A percentile compares a stretch with the other conserved stretches of the same genome.
These are phyloP conservation scores for Sphenopsis melanotis DNA, from an alignment of 2,797 vertebrate genomes.

Conservation along the genomic window DNA sequence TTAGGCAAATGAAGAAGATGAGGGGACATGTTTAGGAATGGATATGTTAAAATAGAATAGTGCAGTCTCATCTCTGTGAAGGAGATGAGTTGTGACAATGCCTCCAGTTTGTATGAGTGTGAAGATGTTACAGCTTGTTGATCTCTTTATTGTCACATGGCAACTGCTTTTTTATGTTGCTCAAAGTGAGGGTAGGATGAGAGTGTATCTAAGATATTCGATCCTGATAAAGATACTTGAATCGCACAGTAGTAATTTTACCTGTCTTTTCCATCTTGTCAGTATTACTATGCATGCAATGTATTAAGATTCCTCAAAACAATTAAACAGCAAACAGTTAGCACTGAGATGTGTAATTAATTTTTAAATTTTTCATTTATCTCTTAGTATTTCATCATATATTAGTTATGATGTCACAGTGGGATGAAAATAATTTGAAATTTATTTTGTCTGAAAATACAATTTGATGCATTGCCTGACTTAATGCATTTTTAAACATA, in stretches of 20 bases:
- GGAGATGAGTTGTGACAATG: neutral
- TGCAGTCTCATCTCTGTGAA: neutral
- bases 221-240: neutral
- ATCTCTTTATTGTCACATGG: slow-evolving; percentile 80
- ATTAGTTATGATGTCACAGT: neutral
- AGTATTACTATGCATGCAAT: neutral
- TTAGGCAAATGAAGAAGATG: neutral
- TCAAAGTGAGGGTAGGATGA: slow-evolving; percentile 10
- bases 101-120: neutral
- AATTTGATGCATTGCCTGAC: neutral
- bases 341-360: slow-evolving; percentile 7
- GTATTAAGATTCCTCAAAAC: neutral
- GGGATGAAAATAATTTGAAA: neutral
- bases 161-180: slow-evolving; percentile 75
- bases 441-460: neutral
- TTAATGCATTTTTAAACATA: neutral
- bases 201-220: slow-evolving; percentile 25
- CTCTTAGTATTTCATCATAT: neutral
- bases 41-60: neutral
- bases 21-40: neutral
- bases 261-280: slow-evolving; percentile 1
- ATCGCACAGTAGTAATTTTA: neutral
- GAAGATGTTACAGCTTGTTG: slow-evolving; percentile 67
- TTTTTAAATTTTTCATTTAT: slow-evolving; percentile 35
- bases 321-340: slow-evolving; percentile 12